These are phyloP conservation scores for Philereme transversata DNA, from an alignment of 2,888 invertebrate species.

Conservation along the genomic window DNA sequence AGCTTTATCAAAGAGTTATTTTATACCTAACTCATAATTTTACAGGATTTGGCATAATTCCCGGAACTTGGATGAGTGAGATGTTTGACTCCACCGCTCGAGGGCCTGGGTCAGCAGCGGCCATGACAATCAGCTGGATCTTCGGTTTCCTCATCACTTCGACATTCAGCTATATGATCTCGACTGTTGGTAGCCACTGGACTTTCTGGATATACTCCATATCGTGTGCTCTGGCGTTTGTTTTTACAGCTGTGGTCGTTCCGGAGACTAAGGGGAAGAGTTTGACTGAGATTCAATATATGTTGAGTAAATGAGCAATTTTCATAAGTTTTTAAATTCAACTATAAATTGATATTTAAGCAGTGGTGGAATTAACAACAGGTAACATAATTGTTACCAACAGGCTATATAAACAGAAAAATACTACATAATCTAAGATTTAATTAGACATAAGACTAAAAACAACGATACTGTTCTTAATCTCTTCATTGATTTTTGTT, in stretches of 20 bases:
- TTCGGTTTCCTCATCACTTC: constrained; percentile 45
- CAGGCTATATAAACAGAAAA: too few species aligned
- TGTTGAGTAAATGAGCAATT: constrained; percentile 39
- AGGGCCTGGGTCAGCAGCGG: constrained; percentile 44
- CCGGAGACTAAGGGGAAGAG: constrained; percentile 55
- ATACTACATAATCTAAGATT: too few species aligned
- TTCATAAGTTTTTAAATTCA: too few species aligned
- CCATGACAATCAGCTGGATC: constrained; percentile 41
- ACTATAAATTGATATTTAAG: too few species aligned
- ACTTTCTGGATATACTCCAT: constrained; percentile 48
- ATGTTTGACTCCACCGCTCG: constrained; percentile 53
- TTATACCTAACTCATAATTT: not conserved
- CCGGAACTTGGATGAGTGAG: constrained; percentile 49
- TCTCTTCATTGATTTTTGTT: too few species aligned
- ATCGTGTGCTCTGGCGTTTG: constrained; percentile 36
- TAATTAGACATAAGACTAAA: too few species aligned
- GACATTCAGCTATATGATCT: constrained; percentile 43
- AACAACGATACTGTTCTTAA: too few species aligned
- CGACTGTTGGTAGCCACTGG: constrained; percentile 21
- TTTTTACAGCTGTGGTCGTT: constrained; percentile 45
- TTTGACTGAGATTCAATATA: constrained; percentile 47
- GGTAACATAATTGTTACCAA: too few species aligned
- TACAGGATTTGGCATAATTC: constrained; percentile 53
- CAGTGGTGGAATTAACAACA: too few species aligned
- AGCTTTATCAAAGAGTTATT: too few species aligned